Evolutionary conservation across 1,140 invertebrate species (phyloP), one percentile per base, ranked within the genome.

Genomic region (Eriosoma lanigerum): DNA sequence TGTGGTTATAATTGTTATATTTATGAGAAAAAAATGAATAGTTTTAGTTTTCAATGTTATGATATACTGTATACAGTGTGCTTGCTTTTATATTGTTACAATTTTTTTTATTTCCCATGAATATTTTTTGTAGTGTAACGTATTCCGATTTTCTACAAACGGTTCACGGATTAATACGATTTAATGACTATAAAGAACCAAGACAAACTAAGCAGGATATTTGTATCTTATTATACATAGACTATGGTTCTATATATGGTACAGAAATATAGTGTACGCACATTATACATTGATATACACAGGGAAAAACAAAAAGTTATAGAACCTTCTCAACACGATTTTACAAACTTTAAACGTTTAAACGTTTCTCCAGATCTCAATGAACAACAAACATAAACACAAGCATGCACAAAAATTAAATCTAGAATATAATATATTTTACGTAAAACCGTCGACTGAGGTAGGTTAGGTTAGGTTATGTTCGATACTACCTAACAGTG

Each of bases 161-260:
- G 38, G 38, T 68, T 68, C 64, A 68, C 44, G 38, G 38, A 68
- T 68, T 68, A 68, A 46, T 68, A 68, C 64, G 64, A 38, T 68
- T 68, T 68, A 68, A 68, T 68, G 64, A 24, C n/a, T 68, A 38
- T 46, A 68, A 68, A 68, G 64, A 68, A 46, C 38, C 62, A 38
- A 68, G n/a, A 46, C 8, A 38, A 46, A 68, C 29, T n/a, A 8
- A n/a, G 52, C 52, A n/a, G 5, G 52, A n/a, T 19, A 54, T 54
- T 19, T n/a, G 19, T 54, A 8, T 54, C 10, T 54, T 8, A n/a
- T n/a, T n/a, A n/a, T n/a, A n/a, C n/a, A n/a, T n/a, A n/a, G n/a
- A n/a, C n/a, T n/a, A n/a, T n/a, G n/a, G n/a, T n/a, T n/a, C n/a
- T n/a, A n/a, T n/a, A n/a, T n/a, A n/a, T n/a, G n/a, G n/a, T n/a